Base-by-base conservation (phyloP, 1,140 invertebrate species). In the Drosophila navojoa region DNA sequence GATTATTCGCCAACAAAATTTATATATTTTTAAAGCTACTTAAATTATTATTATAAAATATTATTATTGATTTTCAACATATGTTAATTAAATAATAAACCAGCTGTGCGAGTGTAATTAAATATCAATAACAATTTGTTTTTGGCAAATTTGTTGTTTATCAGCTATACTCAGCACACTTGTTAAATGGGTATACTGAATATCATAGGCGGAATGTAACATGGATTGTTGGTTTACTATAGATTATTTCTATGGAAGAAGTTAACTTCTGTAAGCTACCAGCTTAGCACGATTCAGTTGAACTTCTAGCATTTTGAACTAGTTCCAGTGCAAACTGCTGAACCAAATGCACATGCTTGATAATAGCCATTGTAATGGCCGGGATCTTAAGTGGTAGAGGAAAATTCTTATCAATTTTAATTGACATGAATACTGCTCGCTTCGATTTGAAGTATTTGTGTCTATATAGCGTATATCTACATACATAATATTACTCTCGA, bases 401-500 rank as follows among this genome's bases (percentile, higher is more conserved):
- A 45, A 32, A 32, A 13, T n/a, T 44, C 55, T 60, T 60, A 69
- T 73, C 63, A 49, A 47, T 25, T 60, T 9, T 54, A 54, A 54
- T 54, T 73, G 71, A 49, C 71, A 61, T 32, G 67, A 60, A 60
- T 73, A 61, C 50, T 42, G 32, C 55, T 27, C 27, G 40, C 49
- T 60, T n/a, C 29, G 54, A 59, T 13, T 58, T 72, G 70, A 72
- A 72, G 71, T 69, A 69, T 61, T 73, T 49, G 19, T 61, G 29
- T 61, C 45, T 49, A 16, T 45, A 45, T 16, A 45, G 2, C 15
- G 38, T 35, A 47, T 49, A 61, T 47, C 27, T 49, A 35, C 35
- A 38, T 35, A 47, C 13, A 47, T 47, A 32, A 19, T 49, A 45
- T 47, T 47, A 6, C 42, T 35, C 54, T 47, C 59, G 42, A 32